Evolutionary conservation across 2,888 invertebrate species (phyloP), one percentile per base, ranked within the genome.

Genomic region (Erebia aethiops): DNA sequence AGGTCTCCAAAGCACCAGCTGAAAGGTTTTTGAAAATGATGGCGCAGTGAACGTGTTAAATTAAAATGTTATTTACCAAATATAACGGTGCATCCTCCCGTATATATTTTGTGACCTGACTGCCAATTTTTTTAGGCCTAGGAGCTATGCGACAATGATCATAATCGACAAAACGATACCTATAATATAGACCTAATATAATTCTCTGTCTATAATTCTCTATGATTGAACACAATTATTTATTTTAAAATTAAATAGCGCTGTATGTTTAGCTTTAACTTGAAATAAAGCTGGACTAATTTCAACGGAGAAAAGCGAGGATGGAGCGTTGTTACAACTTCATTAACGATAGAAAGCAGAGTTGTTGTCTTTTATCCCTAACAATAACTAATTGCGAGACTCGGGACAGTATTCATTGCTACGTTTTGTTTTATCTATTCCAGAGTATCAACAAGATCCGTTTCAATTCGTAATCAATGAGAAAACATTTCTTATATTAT

Each of bases 381-480:
- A 72, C 69, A 72, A 72, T 72, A 72, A 72, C 72, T 72, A 72
- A 72, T 72, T 72, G 69, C 66, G 72, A 58, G 66, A 54, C 62
- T 69, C 69, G 46, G 51, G 69, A 63, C 69, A 69, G 67, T 67
- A 63, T 69, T 69, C 66, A 72, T 69, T 58, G 58, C 52, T 13
- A 49, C 16, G 62, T 62, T 69, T 35, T 62, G 69, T 67, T 26
- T 63, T 54, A 66, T 72, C 61, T 54, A 66, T 71, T 69, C 66
- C 62, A 69, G 57, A 67, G 52, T 72, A 69, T 56, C 62, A 62
- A 49, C 49, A 62, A 46, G 62, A 62, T 62, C 49, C 62, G 49
- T 46, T 62, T 49, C 21, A 49, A 49, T 46, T 62, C 49, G 21
- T 62, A 14, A 49, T 21, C 7, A 21, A 14, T 13, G 14, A 14